Conservation (phyloP, 2,797 vertebrate genomes). For the Spondyliosoma cantharus region DNA sequence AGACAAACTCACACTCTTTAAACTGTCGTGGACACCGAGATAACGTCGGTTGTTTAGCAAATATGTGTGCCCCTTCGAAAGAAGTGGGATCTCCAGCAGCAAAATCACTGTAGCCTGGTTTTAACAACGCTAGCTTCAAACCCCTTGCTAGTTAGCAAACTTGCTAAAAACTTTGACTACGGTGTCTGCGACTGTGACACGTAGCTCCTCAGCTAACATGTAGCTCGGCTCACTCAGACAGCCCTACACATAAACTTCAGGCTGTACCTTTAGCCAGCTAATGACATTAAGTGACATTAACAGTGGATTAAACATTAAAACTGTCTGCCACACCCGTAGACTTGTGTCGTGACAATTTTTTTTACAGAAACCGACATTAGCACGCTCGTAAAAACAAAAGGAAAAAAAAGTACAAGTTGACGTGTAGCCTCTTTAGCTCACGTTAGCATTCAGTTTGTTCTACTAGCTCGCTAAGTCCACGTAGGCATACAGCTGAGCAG, state of each 20-base stretch:
- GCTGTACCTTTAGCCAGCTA: conserved; percentile 22
- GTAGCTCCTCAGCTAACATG: conserved; percentile 76
- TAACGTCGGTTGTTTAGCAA: background rate
- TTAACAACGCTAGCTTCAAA: conserved; percentile 15
- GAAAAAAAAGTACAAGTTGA: conserved; percentile 61
- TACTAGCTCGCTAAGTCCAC: conserved; percentile 85
- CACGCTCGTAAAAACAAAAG: background rate
- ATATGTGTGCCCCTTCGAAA: no score
- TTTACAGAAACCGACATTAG: background rate
- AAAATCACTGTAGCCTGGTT: background rate
- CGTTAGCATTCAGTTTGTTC: conserved; percentile 69
- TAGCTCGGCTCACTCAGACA: conserved; percentile 60
- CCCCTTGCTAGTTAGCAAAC: conserved; percentile 75
- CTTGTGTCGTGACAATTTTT: background rate
- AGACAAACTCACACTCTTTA: background rate
- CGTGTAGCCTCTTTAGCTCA: conserved; percentile 57
- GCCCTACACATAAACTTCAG: conserved; percentile 61
- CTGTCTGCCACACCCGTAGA: no score
- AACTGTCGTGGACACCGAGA: background rate
- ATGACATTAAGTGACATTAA: conserved; percentile 7
- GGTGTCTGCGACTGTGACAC: conserved; percentile 76
- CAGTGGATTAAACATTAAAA: background rate
- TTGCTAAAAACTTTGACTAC: conserved; percentile 83
- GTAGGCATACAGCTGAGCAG: conserved; percentile 86
- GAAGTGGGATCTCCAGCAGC: no score